Percentiles rank a stretch among this genome's conserved stretches.
phyloP scores from a whole-genome alignment of 2,797 vertebrate genomes.

The Gobionotothen gibberifrons region DNA sequence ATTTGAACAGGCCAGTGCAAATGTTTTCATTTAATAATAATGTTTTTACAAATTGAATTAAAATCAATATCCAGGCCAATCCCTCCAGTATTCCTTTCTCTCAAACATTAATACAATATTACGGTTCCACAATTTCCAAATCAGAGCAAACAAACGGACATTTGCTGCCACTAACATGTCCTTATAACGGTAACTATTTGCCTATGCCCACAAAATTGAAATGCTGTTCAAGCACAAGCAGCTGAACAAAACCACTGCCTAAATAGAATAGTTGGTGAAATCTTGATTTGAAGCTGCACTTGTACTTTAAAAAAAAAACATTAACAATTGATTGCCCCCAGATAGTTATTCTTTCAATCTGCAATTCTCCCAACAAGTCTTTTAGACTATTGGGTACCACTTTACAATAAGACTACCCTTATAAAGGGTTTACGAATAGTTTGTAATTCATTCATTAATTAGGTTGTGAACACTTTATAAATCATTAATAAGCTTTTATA shows the following conservation, averaged over 20 bases:
- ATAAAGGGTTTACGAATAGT: no score
- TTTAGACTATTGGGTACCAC: neutral
- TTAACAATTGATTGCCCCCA: neutral
- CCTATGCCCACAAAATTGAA: neutral
- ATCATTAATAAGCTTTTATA: no score
- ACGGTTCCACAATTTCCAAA: neutral
- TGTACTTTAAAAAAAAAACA: neutral
- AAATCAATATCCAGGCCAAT: constrained; percentile 7
- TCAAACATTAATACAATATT: neutral
- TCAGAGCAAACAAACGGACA: constrained; percentile 12
- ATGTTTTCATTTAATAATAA: constrained; percentile 35
- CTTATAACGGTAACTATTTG: constrained; percentile 2
- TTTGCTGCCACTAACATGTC: constrained; percentile 25
- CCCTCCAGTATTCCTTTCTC: constrained; percentile 26
- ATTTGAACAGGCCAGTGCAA: constrained; percentile 31
- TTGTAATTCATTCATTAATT: no score
- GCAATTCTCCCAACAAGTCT: neutral
- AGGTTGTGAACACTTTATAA: no score
- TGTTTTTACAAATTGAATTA: constrained; percentile 40
- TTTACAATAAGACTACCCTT: no score
- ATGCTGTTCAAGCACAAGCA: neutral
- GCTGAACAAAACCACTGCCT: neutral
- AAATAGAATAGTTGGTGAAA: neutral
- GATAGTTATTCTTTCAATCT: neutral
- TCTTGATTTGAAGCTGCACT: neutral